Evolutionary conservation across 2,797 vertebrate species (phyloP).

Genomic region (Falco naumanni): DNA sequence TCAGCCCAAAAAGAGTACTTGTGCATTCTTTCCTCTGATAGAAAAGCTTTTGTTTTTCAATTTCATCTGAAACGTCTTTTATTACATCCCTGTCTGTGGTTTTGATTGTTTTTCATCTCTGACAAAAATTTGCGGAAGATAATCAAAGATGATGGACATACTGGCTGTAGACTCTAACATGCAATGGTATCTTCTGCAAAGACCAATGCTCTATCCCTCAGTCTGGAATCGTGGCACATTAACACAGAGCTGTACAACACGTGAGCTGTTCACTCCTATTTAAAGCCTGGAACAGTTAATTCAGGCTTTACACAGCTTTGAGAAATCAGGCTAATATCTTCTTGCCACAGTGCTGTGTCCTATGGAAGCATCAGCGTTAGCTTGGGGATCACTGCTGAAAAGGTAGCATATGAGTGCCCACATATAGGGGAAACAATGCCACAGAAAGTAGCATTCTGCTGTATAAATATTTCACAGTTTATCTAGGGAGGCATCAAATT

Average conservation of each 20-base stretch:
- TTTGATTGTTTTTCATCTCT: neutral
- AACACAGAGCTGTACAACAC: neutral
- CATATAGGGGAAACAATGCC: neutral
- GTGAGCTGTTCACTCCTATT: neutral
- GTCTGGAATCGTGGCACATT: neutral
- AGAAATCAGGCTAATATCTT: neutral
- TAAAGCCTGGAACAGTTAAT: neutral
- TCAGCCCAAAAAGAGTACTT: accelerated
- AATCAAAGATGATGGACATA: neutral
- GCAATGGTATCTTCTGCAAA: neutral
- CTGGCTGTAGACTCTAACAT: neutral
- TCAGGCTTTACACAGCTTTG: neutral
- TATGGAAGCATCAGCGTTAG: neutral
- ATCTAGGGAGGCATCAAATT: neutral
- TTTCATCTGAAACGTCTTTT: neutral
- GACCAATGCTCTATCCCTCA: neutral
- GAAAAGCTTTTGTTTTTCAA: neutral
- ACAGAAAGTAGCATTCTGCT: neutral
- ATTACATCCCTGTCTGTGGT: neutral
- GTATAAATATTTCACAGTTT: neutral
- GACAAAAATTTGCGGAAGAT: neutral
- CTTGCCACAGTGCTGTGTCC: neutral
- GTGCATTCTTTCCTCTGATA: accelerated
- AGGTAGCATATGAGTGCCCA: neutral
- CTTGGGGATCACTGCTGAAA: neutral